Evolutionary conservation across 2,113 vertebrate species (phyloP).

Genomic region (Pteropus alecto): DNA sequence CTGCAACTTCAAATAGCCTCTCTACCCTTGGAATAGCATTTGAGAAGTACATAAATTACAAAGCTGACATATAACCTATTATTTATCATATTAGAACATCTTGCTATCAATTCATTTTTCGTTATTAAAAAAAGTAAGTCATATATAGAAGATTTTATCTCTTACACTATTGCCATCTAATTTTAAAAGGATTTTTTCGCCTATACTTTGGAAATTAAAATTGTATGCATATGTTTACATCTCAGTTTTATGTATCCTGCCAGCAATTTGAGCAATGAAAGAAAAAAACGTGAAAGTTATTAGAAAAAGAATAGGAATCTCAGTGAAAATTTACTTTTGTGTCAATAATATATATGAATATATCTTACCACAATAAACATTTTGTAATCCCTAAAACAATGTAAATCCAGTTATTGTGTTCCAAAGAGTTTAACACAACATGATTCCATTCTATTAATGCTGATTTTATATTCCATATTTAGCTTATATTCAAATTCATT

Average conservation of each 20-base stretch:
- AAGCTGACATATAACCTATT: neutral
- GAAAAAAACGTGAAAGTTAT: neutral
- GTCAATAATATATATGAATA: neutral
- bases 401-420: neutral
- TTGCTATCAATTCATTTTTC: neutral
- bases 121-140: neutral
- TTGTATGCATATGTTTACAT: neutral
- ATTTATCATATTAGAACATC: neutral
- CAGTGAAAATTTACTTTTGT: neutral
- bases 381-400: neutral
- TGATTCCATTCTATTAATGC: neutral
- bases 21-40: slow-evolving; percentile 39
- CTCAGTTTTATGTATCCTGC: neutral
- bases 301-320: neutral
- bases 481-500: neutral
- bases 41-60: slow-evolving; percentile 46
- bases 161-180: neutral
- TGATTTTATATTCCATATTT: neutral
- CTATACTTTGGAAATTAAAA: neutral
- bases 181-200: neutral
- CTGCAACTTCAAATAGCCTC: slow-evolving; percentile 43
- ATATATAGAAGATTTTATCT: neutral
- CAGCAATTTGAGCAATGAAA: neutral
- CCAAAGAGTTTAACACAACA: neutral
- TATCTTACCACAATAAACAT: neutral